These are phyloP conservation scores for Castor canadensis DNA, from an alignment of 2,113 vertebrate genomes.

Conservation along the genomic window DNA sequence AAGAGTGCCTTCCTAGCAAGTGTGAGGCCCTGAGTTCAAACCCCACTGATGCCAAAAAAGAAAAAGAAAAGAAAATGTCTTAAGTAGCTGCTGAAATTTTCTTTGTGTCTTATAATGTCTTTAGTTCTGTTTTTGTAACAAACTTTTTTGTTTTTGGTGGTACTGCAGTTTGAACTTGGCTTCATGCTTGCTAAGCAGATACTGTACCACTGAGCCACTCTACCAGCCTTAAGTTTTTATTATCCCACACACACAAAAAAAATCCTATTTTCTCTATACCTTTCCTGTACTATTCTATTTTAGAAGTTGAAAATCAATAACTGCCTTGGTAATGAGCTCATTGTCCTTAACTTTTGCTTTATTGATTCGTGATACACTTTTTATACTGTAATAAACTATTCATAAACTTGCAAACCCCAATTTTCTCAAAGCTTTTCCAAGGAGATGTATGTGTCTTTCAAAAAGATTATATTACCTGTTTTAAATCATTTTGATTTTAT, in stretches of 20 bases:
- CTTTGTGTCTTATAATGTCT: neutral
- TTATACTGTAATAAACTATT: constrained; percentile 79
- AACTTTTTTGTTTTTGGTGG: too few species aligned
- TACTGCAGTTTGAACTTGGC: too few species aligned
- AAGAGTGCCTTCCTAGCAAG: too few species aligned
- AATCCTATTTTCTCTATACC: constrained; percentile 47
- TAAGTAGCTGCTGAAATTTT: constrained; percentile 33
- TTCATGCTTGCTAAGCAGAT: too few species aligned
- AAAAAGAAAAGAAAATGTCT: constrained; percentile 35
- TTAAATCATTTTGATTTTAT: constrained; percentile 77
- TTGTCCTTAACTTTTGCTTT: constrained; percentile 78
- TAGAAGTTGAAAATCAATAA: constrained; percentile 71
- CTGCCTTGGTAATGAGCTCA: constrained; percentile 68
- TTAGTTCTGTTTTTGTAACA: neutral
- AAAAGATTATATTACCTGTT: constrained; percentile 66
- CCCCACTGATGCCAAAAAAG: too few species aligned
- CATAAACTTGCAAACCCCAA: constrained; percentile 71
- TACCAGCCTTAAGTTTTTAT: constrained; percentile 38
- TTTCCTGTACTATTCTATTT: constrained; percentile 69
- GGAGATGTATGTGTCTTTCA: constrained; percentile 66
- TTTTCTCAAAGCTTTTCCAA: constrained; percentile 74
- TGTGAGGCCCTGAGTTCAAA: too few species aligned
- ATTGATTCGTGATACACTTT: constrained; percentile 82
- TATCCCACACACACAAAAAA: neutral
- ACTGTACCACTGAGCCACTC: too few species aligned